Conservation (phyloP, 2,113 vertebrate genomes). For the Hymenochirus boettgeri region DNA sequence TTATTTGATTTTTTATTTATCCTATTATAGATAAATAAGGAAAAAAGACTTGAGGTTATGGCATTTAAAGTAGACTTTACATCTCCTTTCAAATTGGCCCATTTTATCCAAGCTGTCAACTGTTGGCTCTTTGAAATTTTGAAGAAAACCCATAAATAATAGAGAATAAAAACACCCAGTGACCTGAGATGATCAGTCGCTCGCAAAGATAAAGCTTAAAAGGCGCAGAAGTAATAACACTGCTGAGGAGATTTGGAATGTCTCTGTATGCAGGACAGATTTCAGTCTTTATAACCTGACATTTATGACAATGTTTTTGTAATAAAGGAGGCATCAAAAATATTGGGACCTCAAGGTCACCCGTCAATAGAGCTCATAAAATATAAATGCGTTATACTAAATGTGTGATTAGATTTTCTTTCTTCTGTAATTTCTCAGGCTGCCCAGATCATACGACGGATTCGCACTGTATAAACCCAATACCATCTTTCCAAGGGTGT, state of each 20-base stretch:
- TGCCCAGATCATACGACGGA: slow-evolving; percentile 69
- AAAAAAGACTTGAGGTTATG: no score
- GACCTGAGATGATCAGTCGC: slow-evolving; percentile 8
- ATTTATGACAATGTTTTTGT: slow-evolving; percentile 34
- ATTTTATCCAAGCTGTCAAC: no score
- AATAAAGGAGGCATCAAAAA: slow-evolving; percentile 49
- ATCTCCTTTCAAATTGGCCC: no score
- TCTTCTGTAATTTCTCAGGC: slow-evolving; percentile 66
- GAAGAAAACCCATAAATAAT: slow-evolving; percentile 3
- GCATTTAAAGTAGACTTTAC: no score
- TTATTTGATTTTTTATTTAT: no score
- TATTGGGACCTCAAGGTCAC: slow-evolving; percentile 50
- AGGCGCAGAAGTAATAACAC: no score
- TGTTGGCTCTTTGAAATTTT: no score
- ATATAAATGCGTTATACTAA: slow-evolving; percentile 50
- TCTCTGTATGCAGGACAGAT: not conserved
- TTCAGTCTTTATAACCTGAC: slow-evolving; percentile 25
- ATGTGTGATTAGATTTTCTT: slow-evolving; percentile 41
- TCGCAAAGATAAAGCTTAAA: not conserved
- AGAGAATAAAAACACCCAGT: slow-evolving; percentile 1
- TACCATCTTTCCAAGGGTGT: slow-evolving; percentile 88
- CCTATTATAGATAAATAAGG: no score
- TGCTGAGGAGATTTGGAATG: no score
- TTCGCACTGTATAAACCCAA: slow-evolving; percentile 74
- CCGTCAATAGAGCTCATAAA: slow-evolving; percentile 47